Conservation (phyloP, 2,888 invertebrate genomes). For the Tupiocoris notatus region DNA sequence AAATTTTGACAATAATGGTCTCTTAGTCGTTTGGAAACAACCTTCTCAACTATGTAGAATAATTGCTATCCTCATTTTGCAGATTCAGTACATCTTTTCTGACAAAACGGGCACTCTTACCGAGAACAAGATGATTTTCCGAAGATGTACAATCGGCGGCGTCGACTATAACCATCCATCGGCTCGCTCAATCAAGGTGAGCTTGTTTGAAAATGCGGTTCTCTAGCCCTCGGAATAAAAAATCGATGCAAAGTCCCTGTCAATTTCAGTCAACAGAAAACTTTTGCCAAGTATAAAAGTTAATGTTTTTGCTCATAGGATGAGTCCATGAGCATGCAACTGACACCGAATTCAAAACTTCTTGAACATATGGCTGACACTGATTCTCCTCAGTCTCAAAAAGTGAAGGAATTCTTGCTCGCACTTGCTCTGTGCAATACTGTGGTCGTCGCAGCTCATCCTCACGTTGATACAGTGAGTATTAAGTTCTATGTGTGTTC, state of each 20-base stretch:
- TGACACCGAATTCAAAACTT: conserved; percentile 44
- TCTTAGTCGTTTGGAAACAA: no score
- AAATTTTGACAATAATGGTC: no score
- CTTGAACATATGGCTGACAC: conserved; percentile 41
- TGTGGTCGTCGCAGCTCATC: conserved; percentile 87
- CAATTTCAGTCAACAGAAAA: no score
- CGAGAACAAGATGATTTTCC: conserved; percentile 96
- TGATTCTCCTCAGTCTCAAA: conserved; percentile 61
- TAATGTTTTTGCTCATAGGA: no score
- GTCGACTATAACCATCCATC: conserved; percentile 85
- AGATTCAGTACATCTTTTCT: conserved; percentile 87
- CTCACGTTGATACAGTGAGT: conserved; percentile 63
- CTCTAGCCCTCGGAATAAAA: no score
- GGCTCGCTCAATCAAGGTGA: conserved; percentile 41
- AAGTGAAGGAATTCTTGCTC: conserved; percentile 84
- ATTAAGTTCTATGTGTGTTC: background rate
- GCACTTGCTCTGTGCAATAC: conserved; percentile 94
- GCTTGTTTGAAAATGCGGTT: no score
- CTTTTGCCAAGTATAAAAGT: no score
- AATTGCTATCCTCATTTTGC: conserved; percentile 41
- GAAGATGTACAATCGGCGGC: conserved; percentile 84
- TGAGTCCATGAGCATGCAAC: conserved; percentile 42
- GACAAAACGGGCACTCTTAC: conserved; percentile 98
- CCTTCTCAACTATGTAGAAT: background rate
- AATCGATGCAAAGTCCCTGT: no score